A percentile compares a stretch with the other conserved stretches of the same genome.
phyloP scores from a whole-genome alignment of 1,140 invertebrate species.

The Scaptomyza montana region DNA sequence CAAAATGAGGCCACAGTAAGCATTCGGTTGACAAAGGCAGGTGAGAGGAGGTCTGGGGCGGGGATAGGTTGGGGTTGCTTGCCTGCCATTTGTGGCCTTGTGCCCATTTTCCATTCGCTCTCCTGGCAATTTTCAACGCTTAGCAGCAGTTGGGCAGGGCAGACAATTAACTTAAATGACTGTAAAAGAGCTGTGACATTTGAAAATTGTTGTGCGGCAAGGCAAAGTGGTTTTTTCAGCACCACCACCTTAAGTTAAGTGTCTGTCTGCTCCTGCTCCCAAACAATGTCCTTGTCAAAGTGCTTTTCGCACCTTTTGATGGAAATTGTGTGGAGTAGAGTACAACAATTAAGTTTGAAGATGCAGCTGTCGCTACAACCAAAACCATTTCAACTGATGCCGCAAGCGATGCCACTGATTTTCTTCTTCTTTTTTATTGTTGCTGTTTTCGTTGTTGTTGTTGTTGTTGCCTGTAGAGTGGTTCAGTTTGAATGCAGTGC shows the following conservation, averaged over 20 bases:
- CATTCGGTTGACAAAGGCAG: conserved; percentile 7
- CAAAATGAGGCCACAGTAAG: conserved; percentile 25
- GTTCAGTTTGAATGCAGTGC: conserved; percentile 26
- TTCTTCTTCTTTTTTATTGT: background rate
- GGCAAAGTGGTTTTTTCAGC: conserved; percentile 67
- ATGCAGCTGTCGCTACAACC: conserved; percentile 17
- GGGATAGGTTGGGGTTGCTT: background rate
- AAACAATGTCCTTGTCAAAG: conserved; percentile 18
- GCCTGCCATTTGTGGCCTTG: background rate
- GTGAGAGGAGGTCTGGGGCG: background rate
- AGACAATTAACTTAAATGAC: conserved; percentile 79
- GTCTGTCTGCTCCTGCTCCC: conserved; percentile 5
- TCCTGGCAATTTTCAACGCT: conserved; percentile 35
- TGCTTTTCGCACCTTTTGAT: conserved; percentile 48
- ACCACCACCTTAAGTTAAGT: conserved; percentile 10
- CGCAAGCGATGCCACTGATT: conserved; percentile 31
- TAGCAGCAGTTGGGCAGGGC: background rate
- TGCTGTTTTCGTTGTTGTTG: background rate
- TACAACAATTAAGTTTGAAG: conserved; percentile 61
- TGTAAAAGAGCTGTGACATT: conserved; percentile 69
- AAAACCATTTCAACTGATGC: conserved; percentile 23
- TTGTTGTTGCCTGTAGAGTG: conserved; percentile 8
- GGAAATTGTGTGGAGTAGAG: conserved; percentile 64
- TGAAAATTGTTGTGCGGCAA: conserved; percentile 56
- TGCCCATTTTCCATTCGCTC: conserved; percentile 21